Evolutionary conservation across 2,797 vertebrate genomes (phyloP).

Genomic region (Propithecus deckenii): DNA sequence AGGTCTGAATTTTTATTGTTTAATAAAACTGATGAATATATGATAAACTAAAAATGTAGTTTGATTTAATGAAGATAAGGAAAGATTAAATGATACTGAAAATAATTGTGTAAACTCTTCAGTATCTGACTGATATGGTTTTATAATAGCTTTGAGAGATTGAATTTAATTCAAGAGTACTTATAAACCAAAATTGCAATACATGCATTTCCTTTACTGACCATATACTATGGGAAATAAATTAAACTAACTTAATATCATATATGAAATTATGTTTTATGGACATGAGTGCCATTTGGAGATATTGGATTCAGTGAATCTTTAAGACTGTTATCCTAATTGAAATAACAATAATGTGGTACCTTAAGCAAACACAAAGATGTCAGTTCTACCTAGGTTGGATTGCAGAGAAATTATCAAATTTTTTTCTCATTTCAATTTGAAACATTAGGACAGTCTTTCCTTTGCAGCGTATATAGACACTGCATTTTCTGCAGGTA

Average conservation of each 20-base stretch:
- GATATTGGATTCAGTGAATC: conserved; percentile 47
- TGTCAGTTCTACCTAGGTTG: background rate
- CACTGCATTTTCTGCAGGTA: conserved; percentile 31
- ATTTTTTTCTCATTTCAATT: conserved; percentile 42
- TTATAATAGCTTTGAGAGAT: conserved; percentile 28
- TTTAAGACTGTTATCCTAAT: conserved; percentile 19
- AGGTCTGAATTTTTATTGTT: background rate
- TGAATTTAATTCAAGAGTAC: conserved; percentile 45
- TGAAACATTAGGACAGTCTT: conserved; percentile 20
- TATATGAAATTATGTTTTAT: conserved; percentile 72
- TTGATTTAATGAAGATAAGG: background rate
- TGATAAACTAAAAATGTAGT: background rate
- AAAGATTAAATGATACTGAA: conserved; percentile 42
- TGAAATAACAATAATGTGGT: conserved; percentile 11
- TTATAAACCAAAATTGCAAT: conserved; percentile 55
- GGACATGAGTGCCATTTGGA: conserved; percentile 32
- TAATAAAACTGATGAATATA: background rate
- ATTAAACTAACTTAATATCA: conserved; percentile 63
- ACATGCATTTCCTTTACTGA: conserved; percentile 63
- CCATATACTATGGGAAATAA: conserved; percentile 60
- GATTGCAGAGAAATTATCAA: conserved; percentile 28
- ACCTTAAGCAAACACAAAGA: conserved; percentile 46
- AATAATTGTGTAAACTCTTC: conserved; percentile 64
- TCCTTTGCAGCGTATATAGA: background rate
- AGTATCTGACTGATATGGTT: conserved; percentile 26